These are phyloP conservation scores for Diplazon laetatorius DNA, from an alignment of 2,888 invertebrate genomes.

Conservation along the genomic window DNA sequence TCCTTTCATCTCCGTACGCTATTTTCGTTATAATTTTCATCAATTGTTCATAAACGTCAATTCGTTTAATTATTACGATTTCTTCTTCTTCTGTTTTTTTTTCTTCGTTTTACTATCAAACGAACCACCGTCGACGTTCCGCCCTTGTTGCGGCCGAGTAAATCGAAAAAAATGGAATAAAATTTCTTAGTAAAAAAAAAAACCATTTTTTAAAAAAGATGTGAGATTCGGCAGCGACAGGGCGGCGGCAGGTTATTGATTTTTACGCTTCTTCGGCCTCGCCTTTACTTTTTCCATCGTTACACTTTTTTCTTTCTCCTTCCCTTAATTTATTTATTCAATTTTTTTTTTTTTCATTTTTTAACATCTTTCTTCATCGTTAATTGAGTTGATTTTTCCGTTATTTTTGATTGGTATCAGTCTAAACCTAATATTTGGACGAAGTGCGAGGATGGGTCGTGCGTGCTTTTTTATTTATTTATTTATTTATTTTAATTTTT, in stretches of 20 bases:
- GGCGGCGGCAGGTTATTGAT: conserved; percentile 63
- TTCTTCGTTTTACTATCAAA: conserved; percentile 61
- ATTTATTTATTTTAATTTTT: conserved; percentile 64
- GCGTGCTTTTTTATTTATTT: conserved; percentile 71
- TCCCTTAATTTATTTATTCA: conserved; percentile 22
- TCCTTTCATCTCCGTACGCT: conserved; percentile 19
- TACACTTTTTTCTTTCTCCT: not conserved
- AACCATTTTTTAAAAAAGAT: conserved; percentile 9
- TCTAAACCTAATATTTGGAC: conserved; percentile 81
- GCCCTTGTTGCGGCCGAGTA: conserved; percentile 67
- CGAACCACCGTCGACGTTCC: conserved; percentile 65
- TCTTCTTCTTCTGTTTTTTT: conserved; percentile 20
- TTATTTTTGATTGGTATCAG: conserved; percentile 78
- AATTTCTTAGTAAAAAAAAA: too few relatives aligned
- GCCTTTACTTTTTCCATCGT: conserved; percentile 11
- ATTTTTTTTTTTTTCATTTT: conserved; percentile 7
- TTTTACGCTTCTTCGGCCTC: conserved; percentile 32
- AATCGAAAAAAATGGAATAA: conserved; percentile 56
- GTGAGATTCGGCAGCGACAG: conserved; percentile 64
- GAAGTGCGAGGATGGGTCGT: conserved; percentile 81
- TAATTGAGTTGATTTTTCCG: conserved; percentile 35
- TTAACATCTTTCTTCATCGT: conserved; percentile 48
- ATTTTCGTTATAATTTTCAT: conserved; percentile 22
- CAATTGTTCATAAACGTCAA: conserved; percentile 9
- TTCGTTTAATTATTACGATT: conserved; percentile 16